These are phyloP conservation scores for Cheilosia variabilis DNA, from an alignment of 2,888 invertebrate genomes.

Conservation along the genomic window DNA sequence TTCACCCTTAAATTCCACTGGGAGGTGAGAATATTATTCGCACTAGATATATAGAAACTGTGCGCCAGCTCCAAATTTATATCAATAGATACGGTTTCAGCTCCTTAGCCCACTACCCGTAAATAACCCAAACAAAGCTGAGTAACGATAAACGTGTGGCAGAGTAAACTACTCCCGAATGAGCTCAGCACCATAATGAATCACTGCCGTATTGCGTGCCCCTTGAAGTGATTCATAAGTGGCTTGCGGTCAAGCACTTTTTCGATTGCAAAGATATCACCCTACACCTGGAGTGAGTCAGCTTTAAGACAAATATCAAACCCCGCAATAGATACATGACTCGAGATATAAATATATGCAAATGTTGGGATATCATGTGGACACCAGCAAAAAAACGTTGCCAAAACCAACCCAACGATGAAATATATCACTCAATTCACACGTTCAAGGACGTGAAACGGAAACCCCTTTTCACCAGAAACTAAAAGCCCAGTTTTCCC, in stretches of 20 bases:
- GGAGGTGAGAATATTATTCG: too few species aligned
- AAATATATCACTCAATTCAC: constrained; percentile 2
- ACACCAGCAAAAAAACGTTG: not conserved
- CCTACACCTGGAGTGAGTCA: constrained; percentile 10
- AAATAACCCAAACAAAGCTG: not conserved
- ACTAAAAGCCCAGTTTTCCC: not conserved
- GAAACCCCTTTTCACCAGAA: constrained; percentile 6
- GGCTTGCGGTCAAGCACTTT: not conserved
- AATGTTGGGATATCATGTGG: too few species aligned
- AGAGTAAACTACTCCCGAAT: not conserved
- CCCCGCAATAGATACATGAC: not conserved
- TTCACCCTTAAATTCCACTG: too few species aligned
- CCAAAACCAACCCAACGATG: not conserved
- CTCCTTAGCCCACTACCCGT: not conserved
- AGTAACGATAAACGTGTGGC: not conserved
- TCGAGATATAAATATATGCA: constrained; percentile 3
- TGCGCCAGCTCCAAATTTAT: too few species aligned
- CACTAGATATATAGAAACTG: too few species aligned
- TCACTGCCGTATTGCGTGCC: not conserved
- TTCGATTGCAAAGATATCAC: constrained; percentile 6
- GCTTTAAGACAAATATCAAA: not conserved
- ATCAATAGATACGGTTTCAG: too few species aligned
- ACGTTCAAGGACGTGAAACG: constrained; percentile 17
- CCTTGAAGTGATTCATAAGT: constrained; percentile 16
- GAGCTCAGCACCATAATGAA: not conserved